A percentile compares a stretch with the other conserved stretches of the same genome.
Evolutionary conservation across 2,797 vertebrate genomes (phyloP).

Genomic region (Arctocebus calabarensis): DNA sequence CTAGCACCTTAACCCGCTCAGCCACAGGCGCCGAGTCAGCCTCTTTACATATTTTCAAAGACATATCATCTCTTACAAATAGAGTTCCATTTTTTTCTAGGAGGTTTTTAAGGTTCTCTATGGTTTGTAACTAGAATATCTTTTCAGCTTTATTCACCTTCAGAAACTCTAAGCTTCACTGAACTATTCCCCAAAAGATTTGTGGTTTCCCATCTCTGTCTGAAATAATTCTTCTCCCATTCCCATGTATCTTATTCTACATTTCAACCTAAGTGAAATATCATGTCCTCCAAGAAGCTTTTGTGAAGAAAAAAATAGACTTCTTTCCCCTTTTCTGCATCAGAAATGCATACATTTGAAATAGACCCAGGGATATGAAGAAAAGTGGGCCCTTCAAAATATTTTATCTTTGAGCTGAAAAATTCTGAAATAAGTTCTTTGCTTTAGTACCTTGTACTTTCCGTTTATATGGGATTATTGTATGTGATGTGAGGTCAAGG

Average conservation of each 20-base stretch:
- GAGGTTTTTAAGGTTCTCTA: background rate
- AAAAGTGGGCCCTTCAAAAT: background rate
- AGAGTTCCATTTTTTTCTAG: background rate
- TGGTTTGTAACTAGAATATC: background rate
- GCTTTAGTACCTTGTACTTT: background rate
- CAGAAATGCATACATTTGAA: background rate
- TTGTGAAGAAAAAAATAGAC: background rate
- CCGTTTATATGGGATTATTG: background rate
- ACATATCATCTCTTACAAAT: background rate
- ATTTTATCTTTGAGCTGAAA: background rate
- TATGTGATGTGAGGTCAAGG: background rate
- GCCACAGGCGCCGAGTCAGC: too few species aligned
- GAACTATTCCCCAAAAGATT: background rate
- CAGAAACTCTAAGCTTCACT: background rate
- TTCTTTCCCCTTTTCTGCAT: background rate
- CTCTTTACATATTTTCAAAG: background rate
- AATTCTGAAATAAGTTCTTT: background rate
- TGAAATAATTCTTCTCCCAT: background rate
- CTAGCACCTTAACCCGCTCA: too few species aligned
- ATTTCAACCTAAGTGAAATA: background rate
- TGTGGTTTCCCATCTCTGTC: background rate
- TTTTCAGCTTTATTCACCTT: background rate
- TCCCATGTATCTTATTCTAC: background rate
- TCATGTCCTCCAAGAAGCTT: background rate
- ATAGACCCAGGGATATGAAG: background rate